Evolutionary conservation across 2,888 invertebrate genomes (phyloP), one percentile per base, ranked within the genome.

Genomic region (Tenthredo distinguenda): DNA sequence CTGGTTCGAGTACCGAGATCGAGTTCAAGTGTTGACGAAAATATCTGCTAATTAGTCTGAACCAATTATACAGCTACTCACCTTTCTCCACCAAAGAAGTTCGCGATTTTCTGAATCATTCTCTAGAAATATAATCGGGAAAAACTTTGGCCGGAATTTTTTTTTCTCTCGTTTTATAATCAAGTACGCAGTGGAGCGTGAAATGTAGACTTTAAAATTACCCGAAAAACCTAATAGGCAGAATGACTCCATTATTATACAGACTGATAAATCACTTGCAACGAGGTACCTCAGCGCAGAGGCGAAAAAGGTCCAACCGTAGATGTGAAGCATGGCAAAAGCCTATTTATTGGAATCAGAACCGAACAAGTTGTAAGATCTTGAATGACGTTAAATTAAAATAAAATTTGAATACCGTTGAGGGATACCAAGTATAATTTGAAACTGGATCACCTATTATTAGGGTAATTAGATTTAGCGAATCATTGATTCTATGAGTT

Each of bases 1-100:
- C 18, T 43, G 43, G 21, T 43, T 74, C 43, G n/a, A 74, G 72
- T 43, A 74, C 18, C 21, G 10, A 74, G 18, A 74, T 43, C 72
- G 72, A 74, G 72, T 74, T 74, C 43, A 43, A 74, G 72, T 43
- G 12, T 74, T 43, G 72, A 74, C 43, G 72, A 74, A 74, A 43
- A 43, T 74, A 43, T 74, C 43, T 43, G 72, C 43, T 74, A 74
- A 74, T 74, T 74, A 74, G 43, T 40, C 21, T 31, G 43, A 74
- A 74, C 72, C 72, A 74, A 74, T 74, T 72, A 72, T 18, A 40
- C n/a, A 31, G 37, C 31, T 71, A 34, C 37, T 18, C 37, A 72
- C 72, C 10, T 40, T 74, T n/a, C 18, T 74, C 21, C 21, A 21
- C 1, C 26, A n/a, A 74, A 43, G 43, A 43, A 74, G 72, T 74